Base-by-base conservation (phyloP, 2,113 vertebrate genomes). In the Lepus americanus region DNA sequence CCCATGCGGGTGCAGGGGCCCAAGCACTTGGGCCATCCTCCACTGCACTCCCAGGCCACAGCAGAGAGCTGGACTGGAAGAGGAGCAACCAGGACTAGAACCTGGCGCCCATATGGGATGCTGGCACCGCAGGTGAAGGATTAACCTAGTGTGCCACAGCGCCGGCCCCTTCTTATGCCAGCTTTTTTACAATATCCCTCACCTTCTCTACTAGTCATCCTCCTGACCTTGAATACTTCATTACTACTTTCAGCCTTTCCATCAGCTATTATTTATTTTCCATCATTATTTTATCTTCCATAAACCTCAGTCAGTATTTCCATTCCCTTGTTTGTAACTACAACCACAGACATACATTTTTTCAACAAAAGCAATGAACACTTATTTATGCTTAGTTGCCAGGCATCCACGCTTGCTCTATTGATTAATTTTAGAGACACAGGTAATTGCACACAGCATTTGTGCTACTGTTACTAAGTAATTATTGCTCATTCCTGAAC, bases 401-500 rank as follows among this genome's bases (percentile, higher is more conserved):
- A 73, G 85, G 25, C 12, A 9, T 11, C 55, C 85, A 77, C 77
- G 39, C 23, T 55, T 73, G 84, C 27, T 51, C 80, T 74, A 14
- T 12, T 80, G 23, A 89, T 76, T 94, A 44, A 77, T 84, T 80
- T 93, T 72, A 44, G 82, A 88, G 23, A 25, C 23, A 36, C 72
- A 85, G 79, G 39, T 29, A 23, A 93, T 1, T 44, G 80, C 9
- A 33, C 2, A 16, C 4, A 49, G 25, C 7, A 39, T 77, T 72
- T 61, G 5, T 87, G 70, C 31, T 11, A 0, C 51, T 55, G 5
- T 69, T 6, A 31, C 36, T 79, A 27, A 72, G 51, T 66, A 63
- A 33, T 27, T 29, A 49, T n/a, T 44, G 59, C 8, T 49, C 33
- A 63, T 10, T 80, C 49, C 23, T n/a, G 59, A 81, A 12, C 61